A percentile compares a stretch with the other conserved stretches of the same genome.
These are phyloP conservation scores for Marisa cornuarietis DNA, from an alignment of 1,140 invertebrate genomes.

Conservation along the genomic window DNA sequence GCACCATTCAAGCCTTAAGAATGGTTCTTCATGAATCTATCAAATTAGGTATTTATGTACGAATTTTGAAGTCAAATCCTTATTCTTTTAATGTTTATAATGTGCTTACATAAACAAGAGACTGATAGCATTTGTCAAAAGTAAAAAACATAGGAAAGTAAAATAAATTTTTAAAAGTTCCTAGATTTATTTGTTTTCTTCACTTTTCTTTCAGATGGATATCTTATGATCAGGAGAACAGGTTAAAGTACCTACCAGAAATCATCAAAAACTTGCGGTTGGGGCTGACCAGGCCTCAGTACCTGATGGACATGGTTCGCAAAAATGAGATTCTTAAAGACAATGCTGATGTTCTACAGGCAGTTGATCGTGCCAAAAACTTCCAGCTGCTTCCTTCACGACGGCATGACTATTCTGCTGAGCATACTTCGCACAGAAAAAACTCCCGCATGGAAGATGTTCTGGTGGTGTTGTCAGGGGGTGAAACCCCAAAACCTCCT, in stretches of 20 bases:
- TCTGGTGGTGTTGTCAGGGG: constrained; percentile 53
- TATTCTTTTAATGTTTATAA: no score
- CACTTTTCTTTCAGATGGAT: constrained; percentile 36
- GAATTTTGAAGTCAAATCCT: no score
- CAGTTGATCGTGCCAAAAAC: constrained; percentile 51
- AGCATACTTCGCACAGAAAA: constrained; percentile 38
- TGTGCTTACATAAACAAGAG: no score
- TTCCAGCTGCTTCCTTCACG: constrained; percentile 51
- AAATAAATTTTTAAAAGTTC: no score
- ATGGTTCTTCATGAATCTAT: no score
- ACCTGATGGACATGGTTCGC: constrained; percentile 43
- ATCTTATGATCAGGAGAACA: constrained; percentile 37
- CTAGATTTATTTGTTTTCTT: not conserved
- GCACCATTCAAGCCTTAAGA: no score
- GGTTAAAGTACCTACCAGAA: constrained; percentile 32
- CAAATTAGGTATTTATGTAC: no score
- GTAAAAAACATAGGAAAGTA: no score
- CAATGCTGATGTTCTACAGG: constrained; percentile 39
- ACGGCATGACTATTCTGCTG: constrained; percentile 49
- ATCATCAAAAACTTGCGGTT: constrained; percentile 49
- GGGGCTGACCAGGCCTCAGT: constrained; percentile 48
- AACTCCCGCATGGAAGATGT: constrained; percentile 48
- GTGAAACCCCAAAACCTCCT: constrained; percentile 51
- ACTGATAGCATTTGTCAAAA: no score
- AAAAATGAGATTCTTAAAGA: constrained; percentile 39